Conservation (phyloP, 1,140 invertebrate species). For the Anastrepha ludens region DNA sequence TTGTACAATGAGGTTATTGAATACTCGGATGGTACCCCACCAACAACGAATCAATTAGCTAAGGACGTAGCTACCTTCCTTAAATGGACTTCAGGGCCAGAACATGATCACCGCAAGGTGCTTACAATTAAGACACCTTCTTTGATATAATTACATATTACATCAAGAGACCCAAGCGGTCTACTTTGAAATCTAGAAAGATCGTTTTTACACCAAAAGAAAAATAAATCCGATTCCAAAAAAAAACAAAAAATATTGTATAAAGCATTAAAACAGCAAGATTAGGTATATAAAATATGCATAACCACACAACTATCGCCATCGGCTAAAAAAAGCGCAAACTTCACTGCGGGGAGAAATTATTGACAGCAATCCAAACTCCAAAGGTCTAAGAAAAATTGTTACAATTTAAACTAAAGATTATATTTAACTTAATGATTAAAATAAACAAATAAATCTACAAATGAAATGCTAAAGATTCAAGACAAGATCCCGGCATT, state of each 20-base stretch:
- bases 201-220: constrained; percentile 83
- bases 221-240: constrained; percentile 58
- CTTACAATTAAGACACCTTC: constrained; percentile 90
- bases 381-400: constrained; percentile 41
- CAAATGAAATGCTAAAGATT: constrained; percentile 50
- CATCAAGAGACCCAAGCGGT: constrained; percentile 91
- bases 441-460: constrained; percentile 15
- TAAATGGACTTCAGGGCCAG: constrained; percentile 93
- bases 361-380: constrained; percentile 29
- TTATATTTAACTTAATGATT: constrained; percentile 53
- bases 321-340: constrained; percentile 42
- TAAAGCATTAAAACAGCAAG: constrained; percentile 53
- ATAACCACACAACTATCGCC: constrained; percentile 41
- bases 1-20: constrained; percentile 82
- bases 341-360: constrained; percentile 23
- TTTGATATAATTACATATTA: constrained; percentile 81
- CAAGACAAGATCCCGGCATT: no score
- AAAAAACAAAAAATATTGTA: no score
- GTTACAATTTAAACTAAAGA: constrained; percentile 54
- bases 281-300: constrained; percentile 52
- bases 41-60: constrained; percentile 94
- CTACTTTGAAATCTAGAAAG: constrained; percentile 88
- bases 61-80: constrained; percentile 98
- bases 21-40: constrained; percentile 91
- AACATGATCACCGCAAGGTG: constrained; percentile 92